These are phyloP conservation scores for Phallusia fumigata DNA, from an alignment of 23 tunicate species.

Conservation along the genomic window DNA sequence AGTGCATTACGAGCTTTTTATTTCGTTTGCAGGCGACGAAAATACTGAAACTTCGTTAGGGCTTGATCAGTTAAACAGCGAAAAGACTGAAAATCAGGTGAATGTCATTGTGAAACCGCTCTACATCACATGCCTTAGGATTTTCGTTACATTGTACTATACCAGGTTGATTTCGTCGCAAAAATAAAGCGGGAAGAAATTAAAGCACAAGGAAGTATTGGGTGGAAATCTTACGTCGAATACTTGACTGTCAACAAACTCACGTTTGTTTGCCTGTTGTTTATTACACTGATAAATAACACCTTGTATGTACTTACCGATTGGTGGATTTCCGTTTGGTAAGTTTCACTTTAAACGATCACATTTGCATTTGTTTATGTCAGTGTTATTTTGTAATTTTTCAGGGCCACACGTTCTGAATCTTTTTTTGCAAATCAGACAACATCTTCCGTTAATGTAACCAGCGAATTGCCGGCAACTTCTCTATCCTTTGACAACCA, in stretches of 20 bases:
- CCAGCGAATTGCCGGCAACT: neutral
- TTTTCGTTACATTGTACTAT: neutral
- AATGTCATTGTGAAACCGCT: no score
- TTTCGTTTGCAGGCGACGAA: no score
- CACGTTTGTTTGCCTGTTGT: neutral
- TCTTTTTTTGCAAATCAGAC: neutral
- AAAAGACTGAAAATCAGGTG: no score
- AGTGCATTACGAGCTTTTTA: no score
- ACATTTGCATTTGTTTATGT: neutral
- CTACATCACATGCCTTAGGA: no score
- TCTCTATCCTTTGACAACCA: neutral
- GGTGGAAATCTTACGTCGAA: constrained; percentile 31
- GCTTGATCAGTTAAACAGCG: no score
- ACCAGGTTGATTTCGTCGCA: constrained; percentile 14
- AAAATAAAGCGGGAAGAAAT: constrained; percentile 11
- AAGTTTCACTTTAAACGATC: neutral
- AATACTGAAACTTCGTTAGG: no score
- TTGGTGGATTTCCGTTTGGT: constrained; percentile 67
- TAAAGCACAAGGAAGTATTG: constrained; percentile 30
- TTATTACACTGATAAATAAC: constrained; percentile 15
- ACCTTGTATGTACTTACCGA: constrained; percentile 17
- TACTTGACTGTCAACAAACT: constrained; percentile 32
- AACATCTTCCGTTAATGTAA: neutral
- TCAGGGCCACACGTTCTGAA: neutral
- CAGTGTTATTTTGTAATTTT: neutral